Evolutionary conservation across 2,113 vertebrate genomes (phyloP).

Genomic region (Seriola aureovittata): DNA sequence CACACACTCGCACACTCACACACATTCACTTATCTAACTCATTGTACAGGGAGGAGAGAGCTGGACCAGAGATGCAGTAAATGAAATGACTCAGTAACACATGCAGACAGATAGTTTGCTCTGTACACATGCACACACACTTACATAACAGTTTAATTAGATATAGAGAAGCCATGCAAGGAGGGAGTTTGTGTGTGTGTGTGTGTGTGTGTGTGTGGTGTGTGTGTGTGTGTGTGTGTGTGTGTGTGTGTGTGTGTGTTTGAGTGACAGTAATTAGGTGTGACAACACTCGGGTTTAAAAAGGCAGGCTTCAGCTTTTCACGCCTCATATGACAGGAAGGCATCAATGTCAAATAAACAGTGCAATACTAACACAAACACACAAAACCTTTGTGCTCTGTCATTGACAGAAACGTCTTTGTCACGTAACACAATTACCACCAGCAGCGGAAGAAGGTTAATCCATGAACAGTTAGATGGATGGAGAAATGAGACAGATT

Average conservation of each 20-base stretch:
- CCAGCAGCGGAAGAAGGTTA: slow-evolving; percentile 23
- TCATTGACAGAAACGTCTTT: background rate
- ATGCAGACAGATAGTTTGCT: slow-evolving; percentile 44
- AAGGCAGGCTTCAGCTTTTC: slow-evolving; percentile 46
- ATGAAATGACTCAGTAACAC: slow-evolving; percentile 41
- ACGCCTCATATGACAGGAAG: slow-evolving; percentile 26
- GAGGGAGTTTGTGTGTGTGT: background rate
- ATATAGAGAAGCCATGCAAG: slow-evolving; percentile 18
- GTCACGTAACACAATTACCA: slow-evolving; percentile 18
- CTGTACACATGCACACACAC: slow-evolving; percentile 33
- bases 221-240: background rate
- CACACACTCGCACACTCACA: slow-evolving; percentile 17
- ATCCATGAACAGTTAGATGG: slow-evolving; percentile 4
- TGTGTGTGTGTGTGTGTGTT: background rate
- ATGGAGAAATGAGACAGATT: background rate
- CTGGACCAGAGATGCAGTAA: slow-evolving; percentile 35
- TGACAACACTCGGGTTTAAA: slow-evolving; percentile 42
- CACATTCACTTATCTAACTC: slow-evolving; percentile 8
- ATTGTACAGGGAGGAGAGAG: slow-evolving; percentile 25
- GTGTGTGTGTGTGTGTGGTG: too few relatives aligned
- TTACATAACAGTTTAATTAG: slow-evolving; percentile 51
- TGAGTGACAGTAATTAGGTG: slow-evolving; percentile 10
- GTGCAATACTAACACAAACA: slow-evolving; percentile 19
- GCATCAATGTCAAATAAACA: slow-evolving; percentile 40
- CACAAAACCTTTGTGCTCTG: background rate